A percentile compares a stretch with the other conserved stretches of the same genome.
phyloP scores from a whole-genome alignment of 64 coral and sea anemone species.

The Catalaphyllia jardinei region DNA sequence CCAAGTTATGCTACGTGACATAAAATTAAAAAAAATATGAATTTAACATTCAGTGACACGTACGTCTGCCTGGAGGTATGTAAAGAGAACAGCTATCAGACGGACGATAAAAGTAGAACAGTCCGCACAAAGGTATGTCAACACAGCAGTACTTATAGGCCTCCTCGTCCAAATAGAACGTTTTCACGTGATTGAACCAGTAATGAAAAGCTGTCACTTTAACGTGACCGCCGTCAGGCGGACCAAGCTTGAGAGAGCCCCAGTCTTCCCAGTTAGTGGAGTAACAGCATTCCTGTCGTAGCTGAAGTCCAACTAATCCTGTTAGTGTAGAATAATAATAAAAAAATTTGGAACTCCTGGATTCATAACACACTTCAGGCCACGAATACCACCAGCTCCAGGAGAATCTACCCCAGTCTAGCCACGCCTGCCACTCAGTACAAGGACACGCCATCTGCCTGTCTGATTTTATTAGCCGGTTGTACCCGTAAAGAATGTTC shows the following conservation, averaged over 20 bases:
- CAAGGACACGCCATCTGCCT: conserved; percentile 38
- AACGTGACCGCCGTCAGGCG: background rate
- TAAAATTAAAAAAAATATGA: too few species aligned
- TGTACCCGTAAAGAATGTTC: background rate
- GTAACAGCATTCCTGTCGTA: conserved; percentile 39
- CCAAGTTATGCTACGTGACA: too few species aligned
- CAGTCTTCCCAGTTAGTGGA: background rate
- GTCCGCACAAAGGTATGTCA: conserved; percentile 15
- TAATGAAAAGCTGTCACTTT: too few species aligned
- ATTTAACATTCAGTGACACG: background rate
- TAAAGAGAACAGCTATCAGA: conserved; percentile 40
- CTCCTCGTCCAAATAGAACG: background rate
- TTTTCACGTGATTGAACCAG: background rate
- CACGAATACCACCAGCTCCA: conserved; percentile 4
- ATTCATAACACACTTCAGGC: background rate
- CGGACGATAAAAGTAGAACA: conserved; percentile 48
- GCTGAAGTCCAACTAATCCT: background rate
- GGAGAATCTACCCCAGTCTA: conserved; percentile 7
- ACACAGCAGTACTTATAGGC: conserved; percentile 51
- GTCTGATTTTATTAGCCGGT: background rate
- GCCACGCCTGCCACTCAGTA: conserved; percentile 14
- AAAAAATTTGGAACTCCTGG: background rate
- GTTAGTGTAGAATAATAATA: background rate
- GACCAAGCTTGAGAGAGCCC: conserved; percentile 11
- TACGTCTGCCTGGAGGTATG: conserved; percentile 38